Evolutionary conservation across 2,797 vertebrate genomes (phyloP).

Genomic region (Delichon dasypus): DNA sequence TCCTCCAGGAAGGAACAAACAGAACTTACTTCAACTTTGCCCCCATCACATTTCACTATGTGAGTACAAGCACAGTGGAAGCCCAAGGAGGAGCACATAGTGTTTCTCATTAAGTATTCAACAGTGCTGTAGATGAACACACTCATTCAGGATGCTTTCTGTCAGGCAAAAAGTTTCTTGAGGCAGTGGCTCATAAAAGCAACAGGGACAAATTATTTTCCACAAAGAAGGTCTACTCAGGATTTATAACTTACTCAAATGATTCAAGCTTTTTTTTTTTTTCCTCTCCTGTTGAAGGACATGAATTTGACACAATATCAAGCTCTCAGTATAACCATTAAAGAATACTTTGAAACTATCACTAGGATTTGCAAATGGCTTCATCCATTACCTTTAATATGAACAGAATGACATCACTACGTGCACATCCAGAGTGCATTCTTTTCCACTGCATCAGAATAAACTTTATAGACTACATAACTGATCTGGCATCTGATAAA

Average conservation of each 20-base stretch:
- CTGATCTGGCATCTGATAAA: not conserved
- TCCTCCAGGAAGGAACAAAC: not conserved
- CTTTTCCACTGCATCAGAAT: not conserved
- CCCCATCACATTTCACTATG: not conserved
- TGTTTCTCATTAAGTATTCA: not conserved
- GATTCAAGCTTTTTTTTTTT: not conserved
- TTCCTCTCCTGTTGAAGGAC: not conserved
- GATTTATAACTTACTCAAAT: not conserved
- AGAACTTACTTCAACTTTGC: not conserved
- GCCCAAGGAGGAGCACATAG: not conserved
- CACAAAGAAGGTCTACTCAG: not conserved
- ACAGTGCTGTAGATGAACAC: not conserved
- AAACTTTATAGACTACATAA: not conserved
- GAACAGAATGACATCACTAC: not conserved
- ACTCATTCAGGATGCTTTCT: not conserved
- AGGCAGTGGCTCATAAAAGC: not conserved
- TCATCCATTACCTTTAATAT: not conserved
- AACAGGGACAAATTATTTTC: not conserved
- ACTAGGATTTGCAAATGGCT: not conserved
- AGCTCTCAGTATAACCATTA: not conserved
- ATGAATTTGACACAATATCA: not conserved
- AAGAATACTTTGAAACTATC: not conserved
- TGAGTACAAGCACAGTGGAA: not conserved
- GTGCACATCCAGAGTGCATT: not conserved
- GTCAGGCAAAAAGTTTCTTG: not conserved